Base-by-base conservation (phyloP, 2,888 invertebrate species). In the Mechanitis messenoides region DNA sequence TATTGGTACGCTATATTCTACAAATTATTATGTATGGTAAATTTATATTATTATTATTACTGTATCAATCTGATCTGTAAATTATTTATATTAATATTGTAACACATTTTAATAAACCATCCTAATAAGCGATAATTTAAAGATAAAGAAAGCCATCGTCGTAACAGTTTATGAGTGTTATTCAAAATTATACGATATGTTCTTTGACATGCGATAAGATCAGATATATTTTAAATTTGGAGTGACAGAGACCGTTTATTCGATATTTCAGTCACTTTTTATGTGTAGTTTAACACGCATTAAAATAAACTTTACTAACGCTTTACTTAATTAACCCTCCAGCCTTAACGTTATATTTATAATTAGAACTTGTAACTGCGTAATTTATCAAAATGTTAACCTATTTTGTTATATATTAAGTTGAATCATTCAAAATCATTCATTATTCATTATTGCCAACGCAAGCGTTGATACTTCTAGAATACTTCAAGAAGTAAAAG, bases 1-100 rank as follows among this genome's bases (percentile, higher is more conserved):
- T 72, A 71, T 74, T 67, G 86, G 87, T 87, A 81, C 60, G 79
- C 60, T 31, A 3, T 9, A 50, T 45, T 20, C 28, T 20, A 31
- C 9, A n/a, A 50, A 31, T 31, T 3, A 28, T 31, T 31, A 11
- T 33, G 33, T 33, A 53, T 33, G 31, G 3, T 20, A 53, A 53
- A 53, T 53, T 33, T 53, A 53, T 6, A 35, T 35, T 35, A 5
- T 35, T 5, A 35, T 35, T 35, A 35, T 3, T 35, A 35, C 4
- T 20, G 20, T 20, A 20, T 20, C 20, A 20, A 20, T 20, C 20
- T 20, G 20, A 20, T 20, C 1, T 20, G 20, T 20, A 20, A 20
- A 20, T 20, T 20, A 20, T 20, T 20, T 20, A 20, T 20, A 20
- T 20, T 20, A 20, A 20, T 20, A 20, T 38, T 38, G 2, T 38